phyloP scores from a whole-genome alignment of 2,113 vertebrate species.

The Chelonoidis abingdonii region DNA sequence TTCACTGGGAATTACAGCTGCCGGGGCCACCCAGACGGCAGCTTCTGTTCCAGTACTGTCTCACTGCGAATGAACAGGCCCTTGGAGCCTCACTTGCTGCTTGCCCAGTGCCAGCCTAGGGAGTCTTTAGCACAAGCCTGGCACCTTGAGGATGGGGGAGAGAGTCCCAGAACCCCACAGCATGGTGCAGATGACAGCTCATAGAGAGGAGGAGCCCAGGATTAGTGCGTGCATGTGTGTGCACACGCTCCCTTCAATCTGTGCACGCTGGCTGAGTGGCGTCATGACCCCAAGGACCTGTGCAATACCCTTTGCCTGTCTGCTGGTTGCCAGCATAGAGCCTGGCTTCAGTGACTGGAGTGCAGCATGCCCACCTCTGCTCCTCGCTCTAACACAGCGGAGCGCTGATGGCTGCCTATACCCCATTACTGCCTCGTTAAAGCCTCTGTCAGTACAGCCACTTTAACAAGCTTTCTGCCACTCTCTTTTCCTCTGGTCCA shows the following conservation, averaged over 20 bases:
- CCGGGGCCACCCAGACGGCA: not conserved
- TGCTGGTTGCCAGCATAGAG: no score
- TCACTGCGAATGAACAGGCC: fast-evolving
- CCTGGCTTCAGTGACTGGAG: not conserved
- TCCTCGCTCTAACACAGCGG: not conserved
- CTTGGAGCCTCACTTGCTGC: fast-evolving
- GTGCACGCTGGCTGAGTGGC: not conserved
- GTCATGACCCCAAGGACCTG: not conserved
- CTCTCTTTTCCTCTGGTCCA: not conserved
- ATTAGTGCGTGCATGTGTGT: not conserved
- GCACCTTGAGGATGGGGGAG: not conserved
- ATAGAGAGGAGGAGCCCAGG: not conserved
- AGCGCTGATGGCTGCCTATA: not conserved
- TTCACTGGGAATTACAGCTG: not conserved
- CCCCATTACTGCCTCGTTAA: not conserved
- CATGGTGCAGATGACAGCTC: not conserved
- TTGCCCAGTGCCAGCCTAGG: not conserved
- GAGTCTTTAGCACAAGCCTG: not conserved
- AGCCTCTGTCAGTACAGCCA: not conserved
- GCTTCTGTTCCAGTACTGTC: not conserved
- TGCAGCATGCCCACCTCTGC: not conserved
- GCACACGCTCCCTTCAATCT: not conserved
- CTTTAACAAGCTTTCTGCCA: not conserved
- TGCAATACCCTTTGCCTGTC: not conserved
- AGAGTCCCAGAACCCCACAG: fast-evolving